Evolutionary conservation across 2,888 invertebrate species (phyloP).

Genomic region (Xestia ashworthii): DNA sequence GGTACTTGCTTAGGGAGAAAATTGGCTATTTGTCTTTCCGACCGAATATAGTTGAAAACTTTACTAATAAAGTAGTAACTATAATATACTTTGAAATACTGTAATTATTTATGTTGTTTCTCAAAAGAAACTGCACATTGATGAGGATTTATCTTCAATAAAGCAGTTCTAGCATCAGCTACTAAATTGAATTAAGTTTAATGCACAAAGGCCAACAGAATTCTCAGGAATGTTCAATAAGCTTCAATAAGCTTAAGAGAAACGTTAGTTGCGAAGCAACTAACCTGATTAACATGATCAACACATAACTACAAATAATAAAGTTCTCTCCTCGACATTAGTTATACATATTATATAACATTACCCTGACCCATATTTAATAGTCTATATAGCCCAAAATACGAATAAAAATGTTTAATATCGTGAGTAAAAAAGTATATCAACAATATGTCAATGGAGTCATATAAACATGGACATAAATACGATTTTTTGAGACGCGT

Average conservation of each 20-base stretch:
- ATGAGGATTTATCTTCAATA: constrained; percentile 8
- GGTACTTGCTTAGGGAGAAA: too few species aligned
- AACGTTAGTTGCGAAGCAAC: background rate
- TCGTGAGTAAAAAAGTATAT: constrained; percentile 40
- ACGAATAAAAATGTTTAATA: constrained; percentile 23
- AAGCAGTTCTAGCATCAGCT: constrained; percentile 20
- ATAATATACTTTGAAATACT: too few species aligned
- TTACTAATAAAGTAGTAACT: too few species aligned
- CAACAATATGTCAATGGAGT: constrained; percentile 50
- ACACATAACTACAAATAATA: background rate
- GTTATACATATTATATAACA: background rate
- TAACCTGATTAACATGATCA: background rate
- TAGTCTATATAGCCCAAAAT: constrained; percentile 3
- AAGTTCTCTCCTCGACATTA: background rate
- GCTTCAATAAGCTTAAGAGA: too few species aligned
- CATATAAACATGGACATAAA: constrained; percentile 58
- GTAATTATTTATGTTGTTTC: background rate
- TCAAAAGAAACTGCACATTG: background rate
- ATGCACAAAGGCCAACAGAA: background rate
- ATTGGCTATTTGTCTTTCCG: too few species aligned
- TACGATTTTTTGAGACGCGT: constrained; percentile 67
- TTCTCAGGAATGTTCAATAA: background rate
- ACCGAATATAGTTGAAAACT: too few species aligned
- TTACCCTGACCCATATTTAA: background rate
- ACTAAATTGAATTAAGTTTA: constrained; percentile 7